Conservation (phyloP, 2,113 vertebrate species). For the Gobio gobio region DNA sequence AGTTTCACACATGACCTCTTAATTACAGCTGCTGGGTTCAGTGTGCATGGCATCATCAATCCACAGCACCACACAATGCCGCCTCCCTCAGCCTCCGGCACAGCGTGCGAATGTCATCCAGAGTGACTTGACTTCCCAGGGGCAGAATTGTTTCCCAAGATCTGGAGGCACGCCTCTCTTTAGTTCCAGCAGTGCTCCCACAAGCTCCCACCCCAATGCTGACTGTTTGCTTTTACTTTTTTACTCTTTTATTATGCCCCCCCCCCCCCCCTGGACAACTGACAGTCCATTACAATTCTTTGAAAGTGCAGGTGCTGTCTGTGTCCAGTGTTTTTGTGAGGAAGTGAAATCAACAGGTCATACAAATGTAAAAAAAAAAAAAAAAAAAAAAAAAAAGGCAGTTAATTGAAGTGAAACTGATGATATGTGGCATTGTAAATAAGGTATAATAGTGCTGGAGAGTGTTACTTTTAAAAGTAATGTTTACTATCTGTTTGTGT, state of each 20-base stretch:
- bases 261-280: slow-evolving; percentile 55
- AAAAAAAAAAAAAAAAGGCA: no score
- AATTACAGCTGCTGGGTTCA: slow-evolving; percentile 73
- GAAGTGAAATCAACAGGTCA: slow-evolving; percentile 55
- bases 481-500: not conserved
- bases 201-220: slow-evolving; percentile 31
- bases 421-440: not conserved
- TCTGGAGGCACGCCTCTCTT: slow-evolving; percentile 67
- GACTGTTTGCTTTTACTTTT: slow-evolving; percentile 25
- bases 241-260: slow-evolving; percentile 54
- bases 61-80: slow-evolving; percentile 72
- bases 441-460: not conserved
- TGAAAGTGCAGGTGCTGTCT: slow-evolving; percentile 69
- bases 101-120: slow-evolving; percentile 72
- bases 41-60: slow-evolving; percentile 69
- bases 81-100: slow-evolving; percentile 50
- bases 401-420: slow-evolving; percentile 54
- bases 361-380: slow-evolving; percentile 54
- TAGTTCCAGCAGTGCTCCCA: slow-evolving; percentile 72
- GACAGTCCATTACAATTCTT: slow-evolving; percentile 61
- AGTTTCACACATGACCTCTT: slow-evolving; percentile 73
- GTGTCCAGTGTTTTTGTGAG: slow-evolving; percentile 8
- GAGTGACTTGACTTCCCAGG: slow-evolving; percentile 70
- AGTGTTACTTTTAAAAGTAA: not conserved
- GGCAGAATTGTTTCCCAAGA: slow-evolving; percentile 67